Base-by-base conservation (phyloP, 2,888 invertebrate species). In the Antheraea yamamai region DNA sequence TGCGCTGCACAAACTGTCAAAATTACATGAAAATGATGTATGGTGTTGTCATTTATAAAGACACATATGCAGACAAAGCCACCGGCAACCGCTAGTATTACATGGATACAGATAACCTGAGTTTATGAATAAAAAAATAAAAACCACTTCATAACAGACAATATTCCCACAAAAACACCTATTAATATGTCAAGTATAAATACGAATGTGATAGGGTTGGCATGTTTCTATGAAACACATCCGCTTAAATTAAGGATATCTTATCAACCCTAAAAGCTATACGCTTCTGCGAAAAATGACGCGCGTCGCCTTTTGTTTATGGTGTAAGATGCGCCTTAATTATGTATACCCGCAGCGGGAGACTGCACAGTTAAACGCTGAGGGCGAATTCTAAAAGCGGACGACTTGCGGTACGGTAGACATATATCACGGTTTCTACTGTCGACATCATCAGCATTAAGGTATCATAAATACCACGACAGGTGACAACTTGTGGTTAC, bases 221-320 rank as follows among this genome's bases (percentile, higher is more conserved):
- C 20, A 55, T 55, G 7, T 55, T 55, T 55, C 6, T 55, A 20
- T 55, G 6, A 55, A 55, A 55, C 4, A 55, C 47, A 47, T 47
- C 47, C 47, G 18, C 20, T 20, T 55, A 3, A 55, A 55, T 20
- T 20, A 20, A 18, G 1, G 20, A 61, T 61, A 61, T 10, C 23
- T 61, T 61, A 61, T 66, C 58, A 75, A 72, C 74, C 81, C 81
- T 82, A 79, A 30, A 74, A 55, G 77, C 76, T 52, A 77, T 78
- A 76, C 78, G 79, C 81, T 78, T 79, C 80, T 77, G 82, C 83
- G 84, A 85, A 87, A 89, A 88, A 86, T 88, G 83, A 88, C 81
- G 82, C 79, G 77, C 76, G 77, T 79, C 78, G 80, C 80, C 83
- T 87, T 87, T 89, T 87, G 86, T 88, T 87, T 86, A 85, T 85